phyloP scores from a whole-genome alignment of 2,888 invertebrate species.

The Ochropacha duplaris region DNA sequence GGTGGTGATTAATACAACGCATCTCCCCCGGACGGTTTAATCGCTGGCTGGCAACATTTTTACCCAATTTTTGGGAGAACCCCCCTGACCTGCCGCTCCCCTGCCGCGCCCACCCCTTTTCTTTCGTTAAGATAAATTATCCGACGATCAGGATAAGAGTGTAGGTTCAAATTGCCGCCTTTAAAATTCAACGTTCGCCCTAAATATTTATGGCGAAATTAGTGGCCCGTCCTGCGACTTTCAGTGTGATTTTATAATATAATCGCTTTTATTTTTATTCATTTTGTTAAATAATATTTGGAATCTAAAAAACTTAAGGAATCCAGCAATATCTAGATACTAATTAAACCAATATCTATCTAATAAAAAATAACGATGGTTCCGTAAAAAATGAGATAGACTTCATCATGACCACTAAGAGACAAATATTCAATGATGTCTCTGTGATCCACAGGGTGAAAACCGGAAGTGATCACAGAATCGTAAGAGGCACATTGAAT shows the following conservation, averaged over 20 bases:
- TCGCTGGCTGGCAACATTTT: slow-evolving; percentile 83
- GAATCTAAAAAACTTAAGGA: too few species aligned
- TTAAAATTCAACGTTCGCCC: slow-evolving; percentile 79
- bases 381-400: too few species aligned
- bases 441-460: too few species aligned
- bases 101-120: slow-evolving; percentile 73
- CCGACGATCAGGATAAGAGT: slow-evolving; percentile 82
- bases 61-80: slow-evolving; percentile 80
- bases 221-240: slow-evolving; percentile 54
- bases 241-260: slow-evolving; percentile 21
- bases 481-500: too few species aligned
- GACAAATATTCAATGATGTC: too few species aligned
- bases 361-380: too few species aligned
- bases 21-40: slow-evolving; percentile 81
- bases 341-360: too few species aligned
- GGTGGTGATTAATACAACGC: slow-evolving; percentile 83
- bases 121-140: slow-evolving; percentile 84
- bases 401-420: too few species aligned
- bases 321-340: too few species aligned
- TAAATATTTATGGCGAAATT: slow-evolving; percentile 74
- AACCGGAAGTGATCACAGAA: too few species aligned
- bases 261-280: slow-evolving; percentile 1
- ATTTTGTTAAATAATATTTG: too few species aligned
- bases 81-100: slow-evolving; percentile 43
- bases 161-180: slow-evolving; percentile 82